phyloP scores from a whole-genome alignment of 2,113 vertebrate genomes.

The Archilochus colubris region DNA sequence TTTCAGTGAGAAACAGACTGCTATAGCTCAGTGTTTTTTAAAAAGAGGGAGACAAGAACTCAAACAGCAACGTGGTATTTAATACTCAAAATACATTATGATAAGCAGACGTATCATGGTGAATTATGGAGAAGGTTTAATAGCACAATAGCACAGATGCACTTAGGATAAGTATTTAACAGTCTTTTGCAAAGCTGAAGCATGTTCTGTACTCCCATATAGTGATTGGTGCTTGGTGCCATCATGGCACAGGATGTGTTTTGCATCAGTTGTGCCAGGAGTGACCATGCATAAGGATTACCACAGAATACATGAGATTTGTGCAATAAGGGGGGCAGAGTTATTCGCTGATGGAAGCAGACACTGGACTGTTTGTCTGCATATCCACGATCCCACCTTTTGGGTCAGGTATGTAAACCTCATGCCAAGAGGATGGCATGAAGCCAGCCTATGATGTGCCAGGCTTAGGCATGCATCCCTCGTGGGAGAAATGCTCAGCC shows the following conservation, averaged over 20 bases:
- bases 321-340: not conserved
- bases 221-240: not conserved
- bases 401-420: not conserved
- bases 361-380: not conserved
- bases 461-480: not conserved
- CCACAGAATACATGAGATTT: not conserved
- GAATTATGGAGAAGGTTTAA: conserved; percentile 61
- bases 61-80: conserved; percentile 46
- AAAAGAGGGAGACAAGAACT: conserved; percentile 8
- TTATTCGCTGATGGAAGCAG: not conserved
- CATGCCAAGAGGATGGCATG: not conserved
- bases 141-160: conserved; percentile 33
- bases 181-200: conserved; percentile 31
- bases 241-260: not conserved
- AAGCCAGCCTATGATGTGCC: not conserved
- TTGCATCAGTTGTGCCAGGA: not conserved
- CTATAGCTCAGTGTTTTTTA: conserved; percentile 39
- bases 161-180: conserved; percentile 62
- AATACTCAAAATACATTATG: conserved; percentile 44
- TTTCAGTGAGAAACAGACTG: conserved; percentile 68
- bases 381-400: not conserved
- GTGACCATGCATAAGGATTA: not conserved
- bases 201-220: not conserved
- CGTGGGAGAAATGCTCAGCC: not conserved
- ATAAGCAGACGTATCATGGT: conserved; percentile 29